Percentiles rank a stretch among this genome's conserved stretches.
phyloP scores from a whole-genome alignment of 2,797 vertebrate genomes.

The Sarcoramphus papa region DNA sequence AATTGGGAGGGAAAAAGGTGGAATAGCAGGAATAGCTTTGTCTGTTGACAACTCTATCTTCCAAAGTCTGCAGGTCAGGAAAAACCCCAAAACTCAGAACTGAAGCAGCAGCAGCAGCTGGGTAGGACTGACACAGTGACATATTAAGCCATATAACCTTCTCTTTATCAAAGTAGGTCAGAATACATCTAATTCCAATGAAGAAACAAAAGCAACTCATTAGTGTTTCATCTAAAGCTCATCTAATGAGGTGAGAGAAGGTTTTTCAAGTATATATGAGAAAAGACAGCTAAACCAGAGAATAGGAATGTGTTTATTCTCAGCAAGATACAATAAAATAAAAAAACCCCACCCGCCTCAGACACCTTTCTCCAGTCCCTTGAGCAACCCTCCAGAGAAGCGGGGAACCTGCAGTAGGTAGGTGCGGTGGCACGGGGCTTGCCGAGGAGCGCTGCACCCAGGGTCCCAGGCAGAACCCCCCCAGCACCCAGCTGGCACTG shows the following conservation, averaged over 20 bases:
- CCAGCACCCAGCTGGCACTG: neutral
- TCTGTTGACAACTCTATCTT: neutral
- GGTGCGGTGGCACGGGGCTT: neutral
- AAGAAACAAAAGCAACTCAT: neutral
- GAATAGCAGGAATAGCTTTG: neutral
- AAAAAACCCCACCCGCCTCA: neutral
- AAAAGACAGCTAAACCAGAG: neutral
- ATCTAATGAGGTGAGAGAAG: neutral
- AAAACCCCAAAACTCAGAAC: neutral
- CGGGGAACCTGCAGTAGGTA: accelerated
- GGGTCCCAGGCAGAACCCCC: neutral
- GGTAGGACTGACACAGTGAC: neutral
- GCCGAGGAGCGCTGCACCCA: neutral
- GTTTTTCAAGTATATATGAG: neutral
- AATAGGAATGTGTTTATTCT: neutral
- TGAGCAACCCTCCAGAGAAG: neutral
- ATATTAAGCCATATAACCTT: neutral
- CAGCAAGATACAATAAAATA: neutral
- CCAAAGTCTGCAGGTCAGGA: neutral
- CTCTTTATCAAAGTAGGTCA: neutral
- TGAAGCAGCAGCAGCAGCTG: neutral
- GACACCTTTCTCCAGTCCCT: neutral
- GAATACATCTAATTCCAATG: neutral
- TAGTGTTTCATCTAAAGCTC: neutral
- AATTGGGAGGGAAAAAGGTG: neutral